Conservation (phyloP, 2,888 invertebrate genomes). For the Sepioteuthis lessoniana region DNA sequence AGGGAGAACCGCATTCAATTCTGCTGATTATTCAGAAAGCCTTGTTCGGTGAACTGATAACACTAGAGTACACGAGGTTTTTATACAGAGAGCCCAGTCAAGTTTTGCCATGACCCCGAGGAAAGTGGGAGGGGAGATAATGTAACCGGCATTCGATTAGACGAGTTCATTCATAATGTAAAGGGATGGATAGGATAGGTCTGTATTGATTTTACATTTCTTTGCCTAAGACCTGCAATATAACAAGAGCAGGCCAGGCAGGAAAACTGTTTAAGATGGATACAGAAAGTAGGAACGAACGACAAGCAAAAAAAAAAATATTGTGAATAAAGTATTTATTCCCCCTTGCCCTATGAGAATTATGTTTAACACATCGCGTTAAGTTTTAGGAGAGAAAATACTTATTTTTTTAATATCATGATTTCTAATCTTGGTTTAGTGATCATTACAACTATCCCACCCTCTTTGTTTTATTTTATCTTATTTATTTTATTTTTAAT, state of each 20-base stretch:
- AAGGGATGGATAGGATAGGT: not conserved
- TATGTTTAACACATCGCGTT: not conserved
- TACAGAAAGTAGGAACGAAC: not conserved
- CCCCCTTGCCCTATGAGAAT: conserved; percentile 33
- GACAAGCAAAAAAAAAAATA: not conserved
- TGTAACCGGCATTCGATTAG: conserved; percentile 33
- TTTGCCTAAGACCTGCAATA: not conserved
- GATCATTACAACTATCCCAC: not conserved
- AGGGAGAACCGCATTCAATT: not conserved
- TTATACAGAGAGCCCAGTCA: conserved; percentile 14
- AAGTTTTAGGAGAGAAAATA: not conserved
- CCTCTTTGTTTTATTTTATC: not conserved
- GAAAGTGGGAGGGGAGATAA: conserved; percentile 10
- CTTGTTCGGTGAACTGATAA: conserved; percentile 33
- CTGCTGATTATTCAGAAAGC: not conserved
- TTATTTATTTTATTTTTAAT: too few relatives aligned
- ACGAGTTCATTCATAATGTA: not conserved
- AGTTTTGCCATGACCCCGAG: conserved; percentile 8
- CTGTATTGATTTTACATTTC: not conserved
- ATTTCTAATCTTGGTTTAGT: not conserved
- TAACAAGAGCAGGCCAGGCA: not conserved
- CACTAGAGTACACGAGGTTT: not conserved
- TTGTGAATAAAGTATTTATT: not conserved
- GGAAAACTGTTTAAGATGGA: not conserved
- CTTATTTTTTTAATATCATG: conserved; percentile 5